Percentiles rank a stretch among this genome's conserved stretches.
Evolutionary conservation across 2,113 vertebrate genomes (phyloP).

Genomic region (Candoia aspera): DNA sequence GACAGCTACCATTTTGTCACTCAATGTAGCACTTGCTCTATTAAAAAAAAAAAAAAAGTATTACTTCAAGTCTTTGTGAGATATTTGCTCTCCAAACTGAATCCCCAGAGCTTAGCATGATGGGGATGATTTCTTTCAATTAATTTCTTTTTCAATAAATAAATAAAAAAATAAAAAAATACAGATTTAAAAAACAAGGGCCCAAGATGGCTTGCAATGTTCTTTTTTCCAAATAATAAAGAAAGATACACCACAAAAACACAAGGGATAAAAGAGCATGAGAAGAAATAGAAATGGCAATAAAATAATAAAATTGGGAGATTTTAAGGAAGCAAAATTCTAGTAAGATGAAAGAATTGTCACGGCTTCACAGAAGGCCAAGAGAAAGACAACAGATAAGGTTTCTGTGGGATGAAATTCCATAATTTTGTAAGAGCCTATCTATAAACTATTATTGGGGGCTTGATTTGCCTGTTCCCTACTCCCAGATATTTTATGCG

Average conservation of each 20-base stretch:
- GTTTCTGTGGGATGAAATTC: background rate
- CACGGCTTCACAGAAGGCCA: background rate
- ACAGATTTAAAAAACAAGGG: background rate
- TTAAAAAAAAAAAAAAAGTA: conserved; percentile 43
- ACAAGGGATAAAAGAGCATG: too few relatives aligned
- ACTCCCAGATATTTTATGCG: background rate
- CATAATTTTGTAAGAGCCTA: background rate
- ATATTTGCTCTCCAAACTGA: background rate
- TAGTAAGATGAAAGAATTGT: background rate
- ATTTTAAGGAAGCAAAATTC: background rate
- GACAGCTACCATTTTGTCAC: conserved; percentile 83
- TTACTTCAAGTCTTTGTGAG: conserved; percentile 48
- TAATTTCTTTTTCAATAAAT: background rate
- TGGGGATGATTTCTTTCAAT: background rate
- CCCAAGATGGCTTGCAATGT: background rate
- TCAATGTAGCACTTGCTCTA: conserved; percentile 66
- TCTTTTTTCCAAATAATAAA: background rate
- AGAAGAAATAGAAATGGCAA: background rate
- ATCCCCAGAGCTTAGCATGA: conserved; percentile 12
- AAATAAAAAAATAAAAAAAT: background rate
- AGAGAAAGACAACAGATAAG: background rate
- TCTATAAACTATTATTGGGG: background rate
- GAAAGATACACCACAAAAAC: background rate
- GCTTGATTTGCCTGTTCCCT: background rate
- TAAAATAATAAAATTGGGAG: background rate